These are phyloP conservation scores for Macrotrachela quadricornifera DNA, from an alignment of 1,140 invertebrate species.

Conservation along the genomic window DNA sequence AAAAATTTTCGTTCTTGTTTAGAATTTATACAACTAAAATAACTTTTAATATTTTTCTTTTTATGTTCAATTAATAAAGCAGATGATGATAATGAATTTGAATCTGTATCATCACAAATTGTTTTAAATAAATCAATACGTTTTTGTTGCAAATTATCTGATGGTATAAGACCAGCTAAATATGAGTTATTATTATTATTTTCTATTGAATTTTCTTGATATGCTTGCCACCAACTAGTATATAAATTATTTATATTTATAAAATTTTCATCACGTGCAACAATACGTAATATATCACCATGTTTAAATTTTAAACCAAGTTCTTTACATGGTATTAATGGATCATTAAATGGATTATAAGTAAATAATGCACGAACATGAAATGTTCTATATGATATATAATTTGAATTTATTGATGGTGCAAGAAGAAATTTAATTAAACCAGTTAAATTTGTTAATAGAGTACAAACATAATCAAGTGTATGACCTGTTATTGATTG, in stretches of 20 bases:
- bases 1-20: too few relatives aligned
- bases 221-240: slow-evolving; percentile 51
- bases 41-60: too few relatives aligned
- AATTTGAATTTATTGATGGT: slow-evolving; percentile 27
- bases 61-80: too few relatives aligned
- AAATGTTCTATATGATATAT: slow-evolving; percentile 12
- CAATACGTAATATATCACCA: slow-evolving; percentile 83
- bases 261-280: slow-evolving; percentile 44
- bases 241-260: too few relatives aligned
- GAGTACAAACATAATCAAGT: slow-evolving; percentile 88
- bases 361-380: slow-evolving; percentile 86
- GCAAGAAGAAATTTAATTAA: slow-evolving; percentile 72
- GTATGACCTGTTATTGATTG: slow-evolving; percentile 83
- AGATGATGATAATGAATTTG: too few relatives aligned
- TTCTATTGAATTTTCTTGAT: not conserved
- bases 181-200: slow-evolving; percentile 8
- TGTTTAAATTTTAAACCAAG: slow-evolving; percentile 74
- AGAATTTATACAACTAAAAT: slow-evolving; percentile 21
- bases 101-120: too few relatives aligned
- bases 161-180: slow-evolving; percentile 80
- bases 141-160: slow-evolving; percentile 80
- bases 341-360: slow-evolving; percentile 90
- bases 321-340: slow-evolving; percentile 88
- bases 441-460: slow-evolving; percentile 73
- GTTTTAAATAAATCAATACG: slow-evolving; percentile 15